These are phyloP conservation scores for Apostichopus leukothele DNA, from an alignment of 53 echinoderm and acorn worm species.

Conservation along the genomic window DNA sequence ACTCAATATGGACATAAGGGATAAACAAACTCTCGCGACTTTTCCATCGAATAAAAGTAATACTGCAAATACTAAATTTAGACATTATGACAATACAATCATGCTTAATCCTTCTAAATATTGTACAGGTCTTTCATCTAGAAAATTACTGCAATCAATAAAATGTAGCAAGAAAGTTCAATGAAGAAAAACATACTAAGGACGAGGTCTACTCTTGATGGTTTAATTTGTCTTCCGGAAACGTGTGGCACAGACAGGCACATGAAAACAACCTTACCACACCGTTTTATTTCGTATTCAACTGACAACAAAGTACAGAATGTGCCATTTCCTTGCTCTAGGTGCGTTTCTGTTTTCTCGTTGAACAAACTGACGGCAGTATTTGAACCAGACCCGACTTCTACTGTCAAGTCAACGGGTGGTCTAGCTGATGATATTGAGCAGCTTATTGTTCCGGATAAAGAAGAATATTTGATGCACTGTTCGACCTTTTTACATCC, in stretches of 20 bases:
- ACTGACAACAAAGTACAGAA: neutral
- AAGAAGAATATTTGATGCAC: neutral
- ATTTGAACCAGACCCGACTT: neutral
- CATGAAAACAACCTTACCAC: neutral
- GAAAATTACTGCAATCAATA: no score
- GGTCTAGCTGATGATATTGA: neutral
- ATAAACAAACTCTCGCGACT: no score
- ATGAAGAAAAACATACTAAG: neutral
- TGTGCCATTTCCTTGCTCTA: neutral
- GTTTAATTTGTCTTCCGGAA: neutral
- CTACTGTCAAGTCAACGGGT: neutral
- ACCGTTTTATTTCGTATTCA: neutral
- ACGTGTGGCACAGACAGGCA: neutral
- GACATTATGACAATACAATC: no score
- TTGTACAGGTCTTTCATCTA: no score
- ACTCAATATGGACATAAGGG: no score
- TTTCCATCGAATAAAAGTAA: no score
- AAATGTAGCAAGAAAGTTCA: no score
- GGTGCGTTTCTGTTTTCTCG: neutral
- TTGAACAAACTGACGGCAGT: neutral
- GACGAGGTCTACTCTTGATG: neutral
- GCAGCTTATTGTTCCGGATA: neutral
- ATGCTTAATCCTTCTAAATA: no score
- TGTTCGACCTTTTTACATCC: neutral
- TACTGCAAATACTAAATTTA: no score